Evolutionary conservation across 2,113 vertebrate genomes (phyloP).

Genomic region (Syngnathus floridae): DNA sequence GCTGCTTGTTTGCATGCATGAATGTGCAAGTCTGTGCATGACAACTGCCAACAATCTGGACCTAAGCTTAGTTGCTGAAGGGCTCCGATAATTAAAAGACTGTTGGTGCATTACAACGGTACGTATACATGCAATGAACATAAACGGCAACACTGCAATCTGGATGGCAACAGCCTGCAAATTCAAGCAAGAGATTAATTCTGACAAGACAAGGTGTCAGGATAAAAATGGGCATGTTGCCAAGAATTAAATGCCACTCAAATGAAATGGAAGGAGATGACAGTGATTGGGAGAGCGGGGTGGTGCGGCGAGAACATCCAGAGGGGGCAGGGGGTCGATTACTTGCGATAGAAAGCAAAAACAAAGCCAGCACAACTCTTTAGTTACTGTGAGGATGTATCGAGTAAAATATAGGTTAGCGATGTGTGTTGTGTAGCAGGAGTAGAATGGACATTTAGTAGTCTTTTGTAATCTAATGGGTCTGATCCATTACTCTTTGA

Average conservation of each 20-base stretch:
- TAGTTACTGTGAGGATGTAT: constrained; percentile 14
- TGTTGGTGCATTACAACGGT: neutral
- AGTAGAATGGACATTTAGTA: constrained; percentile 34
- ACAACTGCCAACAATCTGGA: neutral
- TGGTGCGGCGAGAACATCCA: constrained; percentile 12
- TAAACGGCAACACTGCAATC: neutral
- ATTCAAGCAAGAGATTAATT: constrained; percentile 35
- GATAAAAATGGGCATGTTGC: constrained; percentile 26
- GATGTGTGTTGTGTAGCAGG: neutral
- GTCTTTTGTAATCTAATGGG: constrained; percentile 46
- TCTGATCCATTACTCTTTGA: constrained; percentile 43
- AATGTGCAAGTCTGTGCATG: neutral
- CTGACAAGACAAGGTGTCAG: neutral
- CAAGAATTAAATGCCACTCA: constrained; percentile 70
- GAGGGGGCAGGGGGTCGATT: constrained; percentile 19
- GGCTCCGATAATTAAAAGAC: neutral
- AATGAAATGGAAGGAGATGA: constrained; percentile 41
- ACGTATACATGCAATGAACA: neutral
- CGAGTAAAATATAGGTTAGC: neutral
- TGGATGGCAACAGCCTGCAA: constrained; percentile 1
- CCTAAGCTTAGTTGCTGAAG: neutral
- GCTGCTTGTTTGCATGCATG: constrained; percentile 18
- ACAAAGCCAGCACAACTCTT: constrained; percentile 21
- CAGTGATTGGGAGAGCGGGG: constrained; percentile 21
- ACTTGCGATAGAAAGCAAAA: constrained; percentile 21